Conservation (phyloP, 2,888 invertebrate genomes). For the Flexamia atlantica region DNA sequence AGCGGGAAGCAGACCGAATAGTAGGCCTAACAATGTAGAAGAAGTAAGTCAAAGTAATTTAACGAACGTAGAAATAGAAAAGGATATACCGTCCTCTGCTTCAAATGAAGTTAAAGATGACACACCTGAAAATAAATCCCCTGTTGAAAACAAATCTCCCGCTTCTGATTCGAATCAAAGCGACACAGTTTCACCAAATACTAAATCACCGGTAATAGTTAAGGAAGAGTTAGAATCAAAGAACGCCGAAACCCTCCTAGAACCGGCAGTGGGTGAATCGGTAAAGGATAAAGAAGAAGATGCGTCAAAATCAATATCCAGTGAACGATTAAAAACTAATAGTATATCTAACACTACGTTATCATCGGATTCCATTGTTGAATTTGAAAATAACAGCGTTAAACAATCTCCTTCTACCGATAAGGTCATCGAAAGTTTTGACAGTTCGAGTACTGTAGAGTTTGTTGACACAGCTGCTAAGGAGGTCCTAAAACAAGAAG, state of each 20-base stretch:
- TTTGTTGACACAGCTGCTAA: constrained; percentile 35
- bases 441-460: constrained; percentile 60
- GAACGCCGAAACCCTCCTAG: not conserved
- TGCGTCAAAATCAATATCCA: constrained; percentile 65
- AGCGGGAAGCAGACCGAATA: constrained; percentile 1
- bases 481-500: constrained; percentile 20
- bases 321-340: constrained; percentile 69
- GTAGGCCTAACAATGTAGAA: constrained; percentile 30
- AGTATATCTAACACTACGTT: constrained; percentile 68
- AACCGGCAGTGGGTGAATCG: constrained; percentile 41
- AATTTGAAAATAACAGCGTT: constrained; percentile 61
- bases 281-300: constrained; percentile 58
- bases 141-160: constrained; percentile 38
- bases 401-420: constrained; percentile 61
- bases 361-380: constrained; percentile 66
- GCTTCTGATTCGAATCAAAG: constrained; percentile 8
- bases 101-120: constrained; percentile 5
- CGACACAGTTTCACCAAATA: not conserved
- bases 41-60: not conserved
- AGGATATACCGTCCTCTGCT: not conserved
- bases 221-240: constrained; percentile 16
- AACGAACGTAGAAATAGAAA: not conserved
- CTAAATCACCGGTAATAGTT: not conserved
- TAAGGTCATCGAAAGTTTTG: constrained; percentile 59
- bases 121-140: not conserved